phyloP scores from a whole-genome alignment of 2,113 vertebrate species.

The Corythornis vintsioides region DNA sequence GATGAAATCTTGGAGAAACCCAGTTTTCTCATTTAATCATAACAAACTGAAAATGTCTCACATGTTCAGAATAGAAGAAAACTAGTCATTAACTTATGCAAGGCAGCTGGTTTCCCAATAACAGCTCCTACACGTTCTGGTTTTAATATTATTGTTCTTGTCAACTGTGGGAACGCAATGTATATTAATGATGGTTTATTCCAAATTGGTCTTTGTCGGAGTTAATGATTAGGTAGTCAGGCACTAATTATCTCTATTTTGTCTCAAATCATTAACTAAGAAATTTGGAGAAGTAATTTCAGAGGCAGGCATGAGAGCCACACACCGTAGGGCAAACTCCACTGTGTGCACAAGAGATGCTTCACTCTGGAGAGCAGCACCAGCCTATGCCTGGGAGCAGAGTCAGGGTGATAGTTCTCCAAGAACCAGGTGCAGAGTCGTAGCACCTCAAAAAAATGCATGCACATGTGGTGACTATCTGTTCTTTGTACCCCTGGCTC shows the following conservation, averaged over 20 bases:
- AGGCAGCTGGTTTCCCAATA: constrained; percentile 61
- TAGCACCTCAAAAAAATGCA: not conserved
- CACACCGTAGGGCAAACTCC: not conserved
- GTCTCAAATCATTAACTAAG: constrained; percentile 51
- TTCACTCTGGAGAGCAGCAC: not conserved
- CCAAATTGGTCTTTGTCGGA: constrained; percentile 44
- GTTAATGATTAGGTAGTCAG: constrained; percentile 62
- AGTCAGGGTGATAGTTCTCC: not conserved
- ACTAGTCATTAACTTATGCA: constrained; percentile 51
- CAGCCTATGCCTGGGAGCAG: not conserved
- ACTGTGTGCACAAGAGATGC: not conserved
- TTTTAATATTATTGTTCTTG: constrained; percentile 64
- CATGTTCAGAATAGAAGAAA: constrained; percentile 15
- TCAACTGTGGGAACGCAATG: constrained; percentile 43
- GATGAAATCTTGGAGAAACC: not conserved
- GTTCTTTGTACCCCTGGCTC: not conserved
- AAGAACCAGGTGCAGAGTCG: not conserved
- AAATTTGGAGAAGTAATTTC: constrained; percentile 40
- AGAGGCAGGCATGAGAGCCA: not conserved
- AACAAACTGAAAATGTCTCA: constrained; percentile 17
- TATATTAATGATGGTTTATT: constrained; percentile 55
- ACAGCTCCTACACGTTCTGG: constrained; percentile 8
- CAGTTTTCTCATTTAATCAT: not conserved
- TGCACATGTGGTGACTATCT: not conserved
- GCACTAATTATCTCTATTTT: constrained; percentile 65